A percentile compares a stretch with the other conserved stretches of the same genome.
phyloP scores from a whole-genome alignment of 2,797 vertebrate species.

The Crocidura indochinensis region DNA sequence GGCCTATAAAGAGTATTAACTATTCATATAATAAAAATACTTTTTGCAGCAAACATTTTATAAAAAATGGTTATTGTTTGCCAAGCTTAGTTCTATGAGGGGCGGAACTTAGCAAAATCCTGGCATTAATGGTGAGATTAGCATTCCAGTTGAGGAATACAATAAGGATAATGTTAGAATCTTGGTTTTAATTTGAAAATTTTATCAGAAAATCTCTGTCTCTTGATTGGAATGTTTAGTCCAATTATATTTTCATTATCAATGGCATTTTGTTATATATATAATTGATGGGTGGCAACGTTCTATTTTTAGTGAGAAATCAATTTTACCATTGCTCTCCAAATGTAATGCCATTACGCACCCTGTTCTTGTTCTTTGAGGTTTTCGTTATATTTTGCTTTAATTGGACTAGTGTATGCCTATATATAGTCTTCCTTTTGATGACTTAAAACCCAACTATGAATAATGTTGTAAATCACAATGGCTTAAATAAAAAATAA shows the following conservation, averaged over 20 bases:
- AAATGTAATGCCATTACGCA: background rate
- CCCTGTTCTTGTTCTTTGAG: background rate
- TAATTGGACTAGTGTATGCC: conserved; percentile 13
- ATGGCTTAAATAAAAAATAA: too few relatives aligned
- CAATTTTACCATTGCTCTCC: background rate
- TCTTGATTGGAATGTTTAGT: background rate
- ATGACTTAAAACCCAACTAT: background rate
- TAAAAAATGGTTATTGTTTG: background rate
- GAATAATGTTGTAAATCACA: too few relatives aligned
- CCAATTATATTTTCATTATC: conserved; percentile 53
- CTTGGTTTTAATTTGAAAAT: conserved; percentile 7
- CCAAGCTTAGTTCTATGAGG: background rate
- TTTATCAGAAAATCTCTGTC: background rate
- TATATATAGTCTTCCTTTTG: conserved; percentile 3
- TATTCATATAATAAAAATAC: background rate
- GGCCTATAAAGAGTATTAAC: background rate
- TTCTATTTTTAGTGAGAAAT: conserved; percentile 47
- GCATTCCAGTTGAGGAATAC: background rate
- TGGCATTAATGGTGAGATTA: background rate
- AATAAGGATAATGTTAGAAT: background rate
- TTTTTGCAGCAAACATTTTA: background rate
- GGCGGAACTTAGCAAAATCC: background rate
- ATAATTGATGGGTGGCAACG: background rate
- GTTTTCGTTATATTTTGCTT: conserved; percentile 37
- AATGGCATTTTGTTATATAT: conserved; percentile 65